Evolutionary conservation across 2,113 vertebrate species (phyloP).

Genomic region (Callochromis pleurospilus): DNA sequence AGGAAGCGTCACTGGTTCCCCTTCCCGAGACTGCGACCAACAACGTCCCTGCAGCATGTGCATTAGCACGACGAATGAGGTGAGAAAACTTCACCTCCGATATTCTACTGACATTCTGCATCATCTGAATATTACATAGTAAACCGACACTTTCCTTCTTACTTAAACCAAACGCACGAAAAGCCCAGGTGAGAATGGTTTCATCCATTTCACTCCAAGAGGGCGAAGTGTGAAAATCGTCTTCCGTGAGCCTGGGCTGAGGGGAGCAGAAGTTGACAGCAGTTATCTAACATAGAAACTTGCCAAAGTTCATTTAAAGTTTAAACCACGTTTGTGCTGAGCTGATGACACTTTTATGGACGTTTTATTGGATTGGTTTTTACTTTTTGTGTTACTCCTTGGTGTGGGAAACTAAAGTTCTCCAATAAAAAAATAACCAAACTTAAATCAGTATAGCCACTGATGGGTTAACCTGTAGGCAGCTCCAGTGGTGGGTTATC

Average conservation of each 20-base stretch:
- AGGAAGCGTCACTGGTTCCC: not conserved
- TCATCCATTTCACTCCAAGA: not conserved
- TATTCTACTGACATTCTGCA: not conserved
- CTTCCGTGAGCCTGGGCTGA: not conserved
- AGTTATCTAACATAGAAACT: not conserved
- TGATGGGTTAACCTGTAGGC: not conserved
- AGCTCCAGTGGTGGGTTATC: not conserved
- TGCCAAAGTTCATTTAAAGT: not conserved
- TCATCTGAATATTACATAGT: slow-evolving; percentile 5
- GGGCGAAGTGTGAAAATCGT: slow-evolving; percentile 12
- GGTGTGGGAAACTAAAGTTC: not conserved
- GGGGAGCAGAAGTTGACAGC: not conserved
- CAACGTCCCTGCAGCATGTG: not conserved
- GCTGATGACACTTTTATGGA: not conserved
- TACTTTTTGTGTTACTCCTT: not conserved
- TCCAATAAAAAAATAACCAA: not conserved
- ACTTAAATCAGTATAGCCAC: not conserved
- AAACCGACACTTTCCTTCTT: not conserved
- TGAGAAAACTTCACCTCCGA: slow-evolving; percentile 46
- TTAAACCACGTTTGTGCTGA: not conserved
- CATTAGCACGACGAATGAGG: slow-evolving; percentile 28
- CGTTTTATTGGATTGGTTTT: not conserved
- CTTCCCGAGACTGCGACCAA: not conserved
- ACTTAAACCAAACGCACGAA: not conserved
- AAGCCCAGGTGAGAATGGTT: slow-evolving; percentile 7